Evolutionary conservation across 2,888 invertebrate species (phyloP).

Genomic region (Emmelina monodactyla): DNA sequence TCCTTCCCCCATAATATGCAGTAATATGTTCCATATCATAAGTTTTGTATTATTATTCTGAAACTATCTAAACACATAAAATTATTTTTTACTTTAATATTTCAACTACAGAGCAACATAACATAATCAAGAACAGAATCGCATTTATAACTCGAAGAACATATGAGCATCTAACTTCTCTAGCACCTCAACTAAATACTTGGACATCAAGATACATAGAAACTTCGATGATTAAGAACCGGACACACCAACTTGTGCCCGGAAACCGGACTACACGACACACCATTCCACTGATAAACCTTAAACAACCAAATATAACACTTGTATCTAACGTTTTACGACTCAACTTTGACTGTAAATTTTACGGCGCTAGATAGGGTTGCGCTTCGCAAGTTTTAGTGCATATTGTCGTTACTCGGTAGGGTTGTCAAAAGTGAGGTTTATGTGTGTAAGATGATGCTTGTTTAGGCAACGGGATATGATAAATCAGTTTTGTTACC

Average conservation of each 20-base stretch:
- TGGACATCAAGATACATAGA: too few relatives aligned
- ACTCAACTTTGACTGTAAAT: slow-evolving; percentile 18
- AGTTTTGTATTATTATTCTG: too few relatives aligned
- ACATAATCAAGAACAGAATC: too few relatives aligned
- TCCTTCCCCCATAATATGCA: too few relatives aligned
- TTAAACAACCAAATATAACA: slow-evolving; percentile 13
- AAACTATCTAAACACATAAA: too few relatives aligned
- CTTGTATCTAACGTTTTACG: slow-evolving; percentile 22
- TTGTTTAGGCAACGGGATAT: slow-evolving; percentile 59
- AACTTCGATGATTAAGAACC: slow-evolving; percentile 1
- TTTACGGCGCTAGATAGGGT: slow-evolving; percentile 23
- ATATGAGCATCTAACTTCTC: too few relatives aligned
- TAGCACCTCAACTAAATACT: too few relatives aligned
- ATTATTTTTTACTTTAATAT: too few relatives aligned
- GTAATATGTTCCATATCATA: too few relatives aligned
- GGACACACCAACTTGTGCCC: slow-evolving; percentile 37
- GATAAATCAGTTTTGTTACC: slow-evolving; percentile 56
- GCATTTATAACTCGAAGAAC: too few relatives aligned
- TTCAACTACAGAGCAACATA: too few relatives aligned
- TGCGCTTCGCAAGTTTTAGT: slow-evolving; percentile 39
- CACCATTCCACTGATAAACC: slow-evolving; percentile 7
- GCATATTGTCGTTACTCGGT: slow-evolving; percentile 49
- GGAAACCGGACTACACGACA: slow-evolving; percentile 64
- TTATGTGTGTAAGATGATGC: slow-evolving; percentile 65
- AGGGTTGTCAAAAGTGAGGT: slow-evolving; percentile 21